Conservation (phyloP, 1,140 invertebrate genomes). For the Lordiphosa mommai region DNA sequence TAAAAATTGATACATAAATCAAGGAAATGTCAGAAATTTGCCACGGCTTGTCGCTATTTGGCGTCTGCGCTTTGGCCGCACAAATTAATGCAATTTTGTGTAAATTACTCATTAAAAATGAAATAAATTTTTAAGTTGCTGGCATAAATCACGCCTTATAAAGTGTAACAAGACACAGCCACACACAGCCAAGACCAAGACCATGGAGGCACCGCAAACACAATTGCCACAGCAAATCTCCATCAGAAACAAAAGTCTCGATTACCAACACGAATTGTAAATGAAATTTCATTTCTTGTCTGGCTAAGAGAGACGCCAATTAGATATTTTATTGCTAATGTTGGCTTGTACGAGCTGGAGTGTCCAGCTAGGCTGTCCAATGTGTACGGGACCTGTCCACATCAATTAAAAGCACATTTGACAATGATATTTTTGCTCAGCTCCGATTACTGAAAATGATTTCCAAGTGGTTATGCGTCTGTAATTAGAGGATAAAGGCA, state of each 20-base stretch:
- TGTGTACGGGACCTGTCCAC: slow-evolving; percentile 68
- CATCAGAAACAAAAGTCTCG: slow-evolving; percentile 64
- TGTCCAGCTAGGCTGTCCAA: slow-evolving; percentile 69
- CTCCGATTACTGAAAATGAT: slow-evolving; percentile 11
- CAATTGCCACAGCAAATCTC: slow-evolving; percentile 46
- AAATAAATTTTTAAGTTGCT: slow-evolving; percentile 65
- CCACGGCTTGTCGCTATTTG: slow-evolving; percentile 60
- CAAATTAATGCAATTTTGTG: slow-evolving; percentile 78
- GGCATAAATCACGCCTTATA: slow-evolving; percentile 70
- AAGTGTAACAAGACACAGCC: slow-evolving; percentile 49
- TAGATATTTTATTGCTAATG: slow-evolving; percentile 78
- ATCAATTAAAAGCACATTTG: slow-evolving; percentile 77
- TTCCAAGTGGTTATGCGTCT: slow-evolving; percentile 5
- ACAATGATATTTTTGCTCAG: slow-evolving; percentile 70
- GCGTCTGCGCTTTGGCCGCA: slow-evolving; percentile 46
- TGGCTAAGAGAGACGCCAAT: slow-evolving; percentile 48
- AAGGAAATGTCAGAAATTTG: slow-evolving; percentile 75
- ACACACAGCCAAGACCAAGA: slow-evolving; percentile 18
- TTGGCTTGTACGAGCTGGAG: slow-evolving; percentile 62
- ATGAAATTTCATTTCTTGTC: slow-evolving; percentile 61
- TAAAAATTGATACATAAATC: slow-evolving; percentile 51
- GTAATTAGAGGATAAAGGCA: slow-evolving; percentile 9
- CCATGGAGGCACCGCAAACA: slow-evolving; percentile 6
- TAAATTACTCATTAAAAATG: slow-evolving; percentile 77
- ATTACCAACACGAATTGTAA: slow-evolving; percentile 45